phyloP scores from a whole-genome alignment of 2,888 invertebrate species.

The Epinotia brunnichana region DNA sequence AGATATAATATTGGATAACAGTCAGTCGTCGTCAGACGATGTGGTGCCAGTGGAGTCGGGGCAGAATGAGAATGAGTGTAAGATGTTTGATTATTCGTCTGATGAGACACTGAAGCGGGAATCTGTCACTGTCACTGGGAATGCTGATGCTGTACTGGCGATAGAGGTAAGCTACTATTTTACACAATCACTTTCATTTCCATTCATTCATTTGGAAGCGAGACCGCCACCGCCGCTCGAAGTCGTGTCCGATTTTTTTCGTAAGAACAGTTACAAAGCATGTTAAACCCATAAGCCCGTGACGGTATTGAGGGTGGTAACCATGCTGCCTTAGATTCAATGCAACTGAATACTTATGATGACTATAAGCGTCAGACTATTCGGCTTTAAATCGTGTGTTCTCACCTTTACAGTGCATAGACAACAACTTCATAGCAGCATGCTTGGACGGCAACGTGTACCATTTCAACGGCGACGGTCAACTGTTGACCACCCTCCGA shows the following conservation, averaged over 20 bases:
- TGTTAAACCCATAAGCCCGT: too few species aligned
- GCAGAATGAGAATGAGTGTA: slow-evolving; percentile 63
- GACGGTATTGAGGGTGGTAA: too few species aligned
- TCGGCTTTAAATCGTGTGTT: too few species aligned
- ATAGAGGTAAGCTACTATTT: slow-evolving; percentile 63
- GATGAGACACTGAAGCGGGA: slow-evolving; percentile 73
- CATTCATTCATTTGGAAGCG: too few species aligned
- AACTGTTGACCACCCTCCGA: slow-evolving; percentile 80
- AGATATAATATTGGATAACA: slow-evolving; percentile 75
- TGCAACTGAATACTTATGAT: too few species aligned
- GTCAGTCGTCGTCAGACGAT: slow-evolving; percentile 67
- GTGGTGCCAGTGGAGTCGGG: slow-evolving; percentile 46
- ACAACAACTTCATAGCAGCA: slow-evolving; percentile 85
- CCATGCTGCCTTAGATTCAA: too few species aligned
- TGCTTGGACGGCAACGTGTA: slow-evolving; percentile 86
- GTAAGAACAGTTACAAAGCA: too few species aligned
- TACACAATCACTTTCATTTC: background rate
- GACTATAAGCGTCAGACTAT: background rate
- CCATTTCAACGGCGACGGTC: slow-evolving; percentile 83
- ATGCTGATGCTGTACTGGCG: slow-evolving; percentile 77
- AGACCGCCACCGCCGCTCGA: too few species aligned
- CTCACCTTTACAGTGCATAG: slow-evolving; percentile 79
- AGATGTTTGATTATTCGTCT: slow-evolving; percentile 72
- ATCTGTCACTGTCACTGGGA: slow-evolving; percentile 66
- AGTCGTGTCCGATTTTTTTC: too few species aligned